A percentile compares a stretch with the other conserved stretches of the same genome.
These are phyloP conservation scores for Eledona agricola DNA, from an alignment of 2,888 invertebrate species.

Conservation along the genomic window DNA sequence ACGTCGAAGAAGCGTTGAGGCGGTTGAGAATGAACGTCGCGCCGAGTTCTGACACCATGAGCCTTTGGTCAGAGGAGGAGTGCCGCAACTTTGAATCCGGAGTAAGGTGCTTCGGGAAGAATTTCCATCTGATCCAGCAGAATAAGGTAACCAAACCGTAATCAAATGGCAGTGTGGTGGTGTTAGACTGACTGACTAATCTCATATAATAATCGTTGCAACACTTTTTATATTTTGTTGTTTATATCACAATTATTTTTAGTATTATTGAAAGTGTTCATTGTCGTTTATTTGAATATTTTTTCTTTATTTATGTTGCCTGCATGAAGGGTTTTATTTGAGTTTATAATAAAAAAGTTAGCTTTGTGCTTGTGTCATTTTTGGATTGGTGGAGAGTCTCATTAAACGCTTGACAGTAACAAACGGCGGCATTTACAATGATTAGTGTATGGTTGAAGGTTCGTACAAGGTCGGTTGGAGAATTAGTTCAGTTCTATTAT, in stretches of 20 bases:
- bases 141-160: constrained; percentile 74
- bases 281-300: not conserved
- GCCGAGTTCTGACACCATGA: constrained; percentile 76
- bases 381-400: too few relatives aligned
- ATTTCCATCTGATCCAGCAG: constrained; percentile 93
- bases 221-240: not conserved
- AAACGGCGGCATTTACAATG: too few relatives aligned
- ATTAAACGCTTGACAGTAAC: too few relatives aligned
- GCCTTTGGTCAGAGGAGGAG: constrained; percentile 97
- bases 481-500: constrained; percentile 95
- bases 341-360: too few relatives aligned
- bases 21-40: constrained; percentile 66
- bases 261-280: constrained; percentile 1
- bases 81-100: constrained; percentile 97
- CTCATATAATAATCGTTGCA: not conserved
- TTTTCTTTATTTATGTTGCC: not conserved
- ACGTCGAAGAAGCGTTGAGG: constrained; percentile 90
- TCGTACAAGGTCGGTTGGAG: constrained; percentile 92
- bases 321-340: too few relatives aligned
- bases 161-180: not conserved
- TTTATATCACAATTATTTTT: not conserved
- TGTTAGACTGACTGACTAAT: constrained; percentile 11
- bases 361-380: too few relatives aligned
- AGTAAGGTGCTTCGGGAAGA: constrained; percentile 91
- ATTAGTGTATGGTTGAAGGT: constrained; percentile 65